Conservation (phyloP, 2,113 vertebrate genomes). For the Galemys pyrenaicus region DNA sequence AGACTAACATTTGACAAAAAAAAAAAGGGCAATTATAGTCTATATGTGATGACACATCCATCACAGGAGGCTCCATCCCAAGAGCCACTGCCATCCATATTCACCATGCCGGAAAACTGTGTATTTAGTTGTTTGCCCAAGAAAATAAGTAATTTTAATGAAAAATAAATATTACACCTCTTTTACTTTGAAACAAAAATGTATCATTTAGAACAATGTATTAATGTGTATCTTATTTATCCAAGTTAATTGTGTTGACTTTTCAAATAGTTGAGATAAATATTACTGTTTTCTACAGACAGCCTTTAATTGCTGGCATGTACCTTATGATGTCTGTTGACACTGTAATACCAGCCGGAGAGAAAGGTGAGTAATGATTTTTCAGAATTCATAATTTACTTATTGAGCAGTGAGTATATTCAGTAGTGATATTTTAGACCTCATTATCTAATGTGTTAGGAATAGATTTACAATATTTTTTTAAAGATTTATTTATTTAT, state of each 20-base stretch:
- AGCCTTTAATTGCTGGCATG: conserved; percentile 97
- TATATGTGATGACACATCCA: neutral
- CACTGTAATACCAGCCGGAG: conserved; percentile 93
- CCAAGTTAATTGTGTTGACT: neutral
- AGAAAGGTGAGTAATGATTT: conserved; percentile 87
- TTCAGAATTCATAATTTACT: no score
- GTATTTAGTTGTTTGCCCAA: neutral
- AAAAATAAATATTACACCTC: neutral
- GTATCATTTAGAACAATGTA: neutral
- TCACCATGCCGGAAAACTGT: neutral
- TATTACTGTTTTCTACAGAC: conserved; percentile 85
- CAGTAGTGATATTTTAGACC: no score
- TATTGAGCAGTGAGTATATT: no score
- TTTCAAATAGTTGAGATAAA: conserved; percentile 55
- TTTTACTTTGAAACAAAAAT: neutral
- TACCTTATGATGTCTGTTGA: conserved; percentile 96
- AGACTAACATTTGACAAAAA: neutral
- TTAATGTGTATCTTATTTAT: neutral
- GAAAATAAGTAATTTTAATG: neutral
- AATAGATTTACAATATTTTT: neutral
- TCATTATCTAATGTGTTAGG: no score
- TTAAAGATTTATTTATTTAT: no score
- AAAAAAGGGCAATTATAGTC: neutral
- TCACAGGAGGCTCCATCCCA: no score
- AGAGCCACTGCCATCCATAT: neutral